A percentile compares a stretch with the other conserved stretches of the same genome.
Conservation (phyloP, 2,113 vertebrate species). For the Litocranius walleri region DNA sequence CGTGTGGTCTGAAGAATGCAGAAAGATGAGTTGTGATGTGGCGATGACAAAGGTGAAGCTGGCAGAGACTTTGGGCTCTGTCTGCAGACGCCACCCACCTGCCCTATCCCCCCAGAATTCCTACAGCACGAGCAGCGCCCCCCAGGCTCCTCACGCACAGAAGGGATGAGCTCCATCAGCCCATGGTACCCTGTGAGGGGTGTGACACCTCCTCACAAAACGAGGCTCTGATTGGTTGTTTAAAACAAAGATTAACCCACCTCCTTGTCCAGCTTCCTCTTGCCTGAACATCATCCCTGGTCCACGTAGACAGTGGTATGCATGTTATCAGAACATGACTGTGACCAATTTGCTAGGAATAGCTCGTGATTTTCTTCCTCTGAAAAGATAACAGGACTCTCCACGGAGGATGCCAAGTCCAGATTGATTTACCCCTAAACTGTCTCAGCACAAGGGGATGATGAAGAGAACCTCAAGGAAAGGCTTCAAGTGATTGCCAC, state of each 20-base stretch:
- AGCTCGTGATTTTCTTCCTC: not conserved
- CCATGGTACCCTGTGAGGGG: not conserved
- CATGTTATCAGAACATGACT: rapidly evolving
- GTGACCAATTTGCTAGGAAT: rapidly evolving
- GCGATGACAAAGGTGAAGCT: rapidly evolving
- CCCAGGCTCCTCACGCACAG: rapidly evolving
- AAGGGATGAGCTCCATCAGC: not conserved
- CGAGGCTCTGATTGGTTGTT: not conserved
- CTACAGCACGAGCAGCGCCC: rapidly evolving
- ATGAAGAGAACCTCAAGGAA: not conserved
- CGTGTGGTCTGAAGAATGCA: not conserved
- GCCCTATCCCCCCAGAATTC: too few species aligned
- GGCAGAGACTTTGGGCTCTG: not conserved
- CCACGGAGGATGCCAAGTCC: not conserved
- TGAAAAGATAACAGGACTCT: not conserved
- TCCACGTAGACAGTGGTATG: rapidly evolving
- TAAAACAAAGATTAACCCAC: not conserved
- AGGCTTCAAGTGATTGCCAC: rapidly evolving
- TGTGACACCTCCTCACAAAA: rapidly evolving
- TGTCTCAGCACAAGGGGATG: not conserved
- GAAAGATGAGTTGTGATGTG: not conserved
- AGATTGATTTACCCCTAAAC: not conserved
- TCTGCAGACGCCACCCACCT: not conserved
- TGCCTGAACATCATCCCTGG: too few species aligned
- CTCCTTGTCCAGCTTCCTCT: not conserved